Conservation (phyloP, 1,140 invertebrate species). For the Pseudomyrmex pallidus region DNA sequence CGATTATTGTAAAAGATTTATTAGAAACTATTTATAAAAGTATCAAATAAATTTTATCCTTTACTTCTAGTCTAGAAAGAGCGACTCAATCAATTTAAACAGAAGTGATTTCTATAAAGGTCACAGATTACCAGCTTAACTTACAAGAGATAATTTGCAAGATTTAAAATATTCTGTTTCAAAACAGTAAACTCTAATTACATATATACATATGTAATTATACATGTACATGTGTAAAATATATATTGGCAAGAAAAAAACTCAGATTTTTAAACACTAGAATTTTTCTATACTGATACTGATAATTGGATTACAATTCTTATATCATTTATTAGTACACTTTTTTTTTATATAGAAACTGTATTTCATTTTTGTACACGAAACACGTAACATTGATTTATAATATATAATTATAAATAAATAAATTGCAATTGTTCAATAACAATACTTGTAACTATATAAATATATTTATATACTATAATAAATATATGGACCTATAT, state of each 20-base stretch:
- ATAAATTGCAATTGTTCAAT: slow-evolving; percentile 41
- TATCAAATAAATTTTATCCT: slow-evolving; percentile 26
- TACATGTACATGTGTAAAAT: neutral
- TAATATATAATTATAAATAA: slow-evolving; percentile 42
- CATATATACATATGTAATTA: neutral
- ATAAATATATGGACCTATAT: neutral
- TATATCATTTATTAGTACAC: slow-evolving; percentile 21
- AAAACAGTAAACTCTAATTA: neutral
- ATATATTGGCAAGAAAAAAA: slow-evolving; percentile 9
- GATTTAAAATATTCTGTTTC: slow-evolving; percentile 20
- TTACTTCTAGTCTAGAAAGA: slow-evolving; percentile 1
- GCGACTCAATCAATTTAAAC: slow-evolving; percentile 10
- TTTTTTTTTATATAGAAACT: slow-evolving; percentile 26
- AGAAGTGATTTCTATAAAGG: slow-evolving; percentile 3
- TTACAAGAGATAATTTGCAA: slow-evolving; percentile 18
- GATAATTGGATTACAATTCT: slow-evolving; percentile 2
- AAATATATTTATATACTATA: neutral
- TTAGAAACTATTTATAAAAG: slow-evolving; percentile 19
- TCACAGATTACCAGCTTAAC: slow-evolving; percentile 8
- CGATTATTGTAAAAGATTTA: slow-evolving; percentile 22
- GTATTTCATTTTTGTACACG: slow-evolving; percentile 33
- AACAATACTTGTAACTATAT: slow-evolving; percentile 13
- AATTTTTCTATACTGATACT: slow-evolving; percentile 38
- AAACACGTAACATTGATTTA: slow-evolving; percentile 44
- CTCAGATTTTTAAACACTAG: slow-evolving; percentile 8